Conservation (phyloP, 2,888 invertebrate genomes). For the Salticus scenicus region DNA sequence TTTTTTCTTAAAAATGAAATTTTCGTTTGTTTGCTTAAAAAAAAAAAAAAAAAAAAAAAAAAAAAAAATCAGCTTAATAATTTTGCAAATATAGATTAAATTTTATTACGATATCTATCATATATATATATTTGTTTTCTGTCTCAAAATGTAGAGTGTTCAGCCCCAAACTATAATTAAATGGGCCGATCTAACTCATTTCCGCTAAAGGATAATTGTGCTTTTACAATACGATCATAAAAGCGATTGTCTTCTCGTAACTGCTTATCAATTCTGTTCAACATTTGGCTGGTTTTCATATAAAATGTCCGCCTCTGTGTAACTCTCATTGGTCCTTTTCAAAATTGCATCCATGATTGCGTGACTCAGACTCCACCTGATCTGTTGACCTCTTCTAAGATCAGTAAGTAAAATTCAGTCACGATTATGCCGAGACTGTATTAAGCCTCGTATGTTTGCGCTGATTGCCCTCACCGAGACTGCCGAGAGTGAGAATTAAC, state of each 20-base stretch:
- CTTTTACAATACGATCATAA: background rate
- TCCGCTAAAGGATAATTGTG: background rate
- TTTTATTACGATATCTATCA: no score
- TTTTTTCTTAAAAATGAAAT: no score
- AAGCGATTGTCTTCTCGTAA: background rate
- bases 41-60: no score
- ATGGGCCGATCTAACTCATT: background rate
- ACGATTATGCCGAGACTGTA: conserved; percentile 20
- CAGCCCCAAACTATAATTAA: background rate
- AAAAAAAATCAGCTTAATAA: no score
- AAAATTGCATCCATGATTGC: conserved; percentile 43
- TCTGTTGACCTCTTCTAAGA: conserved; percentile 46
- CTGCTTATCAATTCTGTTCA: background rate
- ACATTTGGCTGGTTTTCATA: conserved; percentile 46
- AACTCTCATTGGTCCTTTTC: conserved; percentile 33
- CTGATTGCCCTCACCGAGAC: no score
- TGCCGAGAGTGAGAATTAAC: no score
- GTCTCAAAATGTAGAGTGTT: no score
- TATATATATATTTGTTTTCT: no score
- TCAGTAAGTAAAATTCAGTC: conserved; percentile 34
- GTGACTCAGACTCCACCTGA: conserved; percentile 54
- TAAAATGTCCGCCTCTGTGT: conserved; percentile 44
- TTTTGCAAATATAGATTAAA: no score
- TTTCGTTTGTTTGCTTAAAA: no score
- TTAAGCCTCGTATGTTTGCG: no score